Base-by-base conservation (phyloP, 2,888 invertebrate species). In the Pandemis cinnamomeana region DNA sequence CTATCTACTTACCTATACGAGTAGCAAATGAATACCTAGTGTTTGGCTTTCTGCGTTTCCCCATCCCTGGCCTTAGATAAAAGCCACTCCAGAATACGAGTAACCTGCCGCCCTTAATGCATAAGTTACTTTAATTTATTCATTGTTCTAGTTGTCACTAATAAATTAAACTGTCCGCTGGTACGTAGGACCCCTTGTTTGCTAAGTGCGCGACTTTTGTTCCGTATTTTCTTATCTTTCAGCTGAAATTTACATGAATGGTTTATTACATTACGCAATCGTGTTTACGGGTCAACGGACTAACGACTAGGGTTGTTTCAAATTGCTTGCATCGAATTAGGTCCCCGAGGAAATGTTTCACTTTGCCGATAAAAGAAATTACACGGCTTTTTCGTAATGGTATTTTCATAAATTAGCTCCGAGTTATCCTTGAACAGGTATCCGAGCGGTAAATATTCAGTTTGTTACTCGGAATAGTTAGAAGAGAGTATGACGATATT, bases 51-150 rank as follows among this genome's bases (percentile, higher is more conserved):
- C 7, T 44, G n/a, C 13, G n/a, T 27, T 10, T 58, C 20, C 27
- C 27, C 11, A 58, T 58, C 58, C 27, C 27, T 10, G 13, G n/a
- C 7, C n/a, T n/a, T 27, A 4, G 53, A 55, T 55, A 20, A 55
- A 55, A 15, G 15, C 58, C 27, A 58, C 20, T 27, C 27, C 58
- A 58, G 27, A 27, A 58, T 58, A 20, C 20, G 20, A 20, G 20
- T 20, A 11, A 58, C 58, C 63, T 46, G 48, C 60, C 27, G 69
- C 53, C 70, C 61, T 44, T 60, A 36, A 70, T 73, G 66, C 69
- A 73, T 69, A 73, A 51, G 72, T 46, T 51, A 55, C 42, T 20
- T 61, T 66, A 70, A 73, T 73, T 66, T 73, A 73, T 73, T 73
- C 70, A 53, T 64, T 46, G 66, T 70, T 61, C 73, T 66, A 69